Evolutionary conservation across 2,888 invertebrate genomes (phyloP).

Genomic region (Ennomos fuscantarius): DNA sequence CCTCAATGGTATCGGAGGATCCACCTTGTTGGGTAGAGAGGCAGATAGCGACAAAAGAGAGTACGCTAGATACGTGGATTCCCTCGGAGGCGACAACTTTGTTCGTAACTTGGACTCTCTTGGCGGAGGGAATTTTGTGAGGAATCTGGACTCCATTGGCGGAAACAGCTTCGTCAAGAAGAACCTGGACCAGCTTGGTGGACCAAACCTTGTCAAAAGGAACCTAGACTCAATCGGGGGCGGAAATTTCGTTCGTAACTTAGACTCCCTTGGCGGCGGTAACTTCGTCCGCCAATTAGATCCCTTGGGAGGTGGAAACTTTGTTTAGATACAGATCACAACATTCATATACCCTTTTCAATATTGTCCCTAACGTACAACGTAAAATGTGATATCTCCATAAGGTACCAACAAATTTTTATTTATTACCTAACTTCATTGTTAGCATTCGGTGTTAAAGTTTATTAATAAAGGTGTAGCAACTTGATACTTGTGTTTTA

Average conservation of each 20-base stretch:
- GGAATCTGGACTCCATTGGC: conserved; percentile 70
- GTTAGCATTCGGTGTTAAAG: conserved; percentile 48
- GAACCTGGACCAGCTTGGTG: conserved; percentile 73
- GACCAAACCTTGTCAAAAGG: conserved; percentile 73
- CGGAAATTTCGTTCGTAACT: conserved; percentile 69
- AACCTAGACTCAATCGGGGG: conserved; percentile 75
- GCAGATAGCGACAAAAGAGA: conserved; percentile 47
- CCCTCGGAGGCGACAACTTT: conserved; percentile 71
- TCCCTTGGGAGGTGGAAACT: conserved; percentile 71
- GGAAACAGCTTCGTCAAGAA: conserved; percentile 75
- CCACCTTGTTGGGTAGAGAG: conserved; percentile 52
- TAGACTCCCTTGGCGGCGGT: conserved; percentile 79
- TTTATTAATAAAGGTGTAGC: conserved; percentile 59
- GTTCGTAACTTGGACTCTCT: conserved; percentile 72
- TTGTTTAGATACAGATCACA: conserved; percentile 54
- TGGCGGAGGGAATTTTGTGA: conserved; percentile 75
- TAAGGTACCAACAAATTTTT: conserved; percentile 41
- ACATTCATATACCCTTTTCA: conserved; percentile 31
- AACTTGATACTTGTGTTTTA: conserved; percentile 34
- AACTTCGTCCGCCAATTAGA: conserved; percentile 76
- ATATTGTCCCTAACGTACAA: conserved; percentile 26
- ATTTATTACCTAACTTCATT: conserved; percentile 48
- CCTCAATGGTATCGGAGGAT: conserved; percentile 54
- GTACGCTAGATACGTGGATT: conserved; percentile 58
- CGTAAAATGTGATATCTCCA: conserved; percentile 60